phyloP scores from a whole-genome alignment of 2,888 invertebrate genomes.

The Microplitis manilae region DNA sequence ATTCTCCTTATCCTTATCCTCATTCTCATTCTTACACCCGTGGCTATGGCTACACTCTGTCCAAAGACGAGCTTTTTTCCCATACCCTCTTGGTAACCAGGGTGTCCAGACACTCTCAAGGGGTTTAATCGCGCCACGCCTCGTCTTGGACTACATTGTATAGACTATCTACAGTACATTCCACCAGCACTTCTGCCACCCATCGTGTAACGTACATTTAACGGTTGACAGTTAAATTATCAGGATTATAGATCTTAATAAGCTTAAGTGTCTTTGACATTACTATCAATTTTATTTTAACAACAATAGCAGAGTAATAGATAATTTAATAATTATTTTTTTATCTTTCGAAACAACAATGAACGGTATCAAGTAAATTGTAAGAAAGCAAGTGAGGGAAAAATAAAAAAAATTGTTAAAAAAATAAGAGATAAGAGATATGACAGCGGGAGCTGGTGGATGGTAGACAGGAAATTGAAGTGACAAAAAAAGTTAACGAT shows the following conservation, averaged over 20 bases:
- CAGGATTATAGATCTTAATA: background rate
- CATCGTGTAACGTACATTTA: background rate
- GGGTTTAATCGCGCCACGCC: constrained; percentile 55
- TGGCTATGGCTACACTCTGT: background rate
- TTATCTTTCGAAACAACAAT: background rate
- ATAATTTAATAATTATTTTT: background rate
- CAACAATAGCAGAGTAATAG: background rate
- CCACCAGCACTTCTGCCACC: background rate
- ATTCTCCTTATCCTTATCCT: background rate
- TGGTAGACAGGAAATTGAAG: background rate
- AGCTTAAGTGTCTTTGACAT: background rate
- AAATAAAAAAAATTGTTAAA: too few relatives aligned
- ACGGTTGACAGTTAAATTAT: background rate
- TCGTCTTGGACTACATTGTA: background rate
- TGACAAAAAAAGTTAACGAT: background rate
- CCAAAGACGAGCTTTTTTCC: background rate
- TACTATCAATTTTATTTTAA: background rate
- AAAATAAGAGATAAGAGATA: too few relatives aligned
- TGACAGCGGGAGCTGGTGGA: background rate
- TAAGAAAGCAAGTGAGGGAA: too few relatives aligned
- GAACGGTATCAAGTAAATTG: background rate
- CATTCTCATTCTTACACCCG: constrained; percentile 9
- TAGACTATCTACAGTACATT: background rate
- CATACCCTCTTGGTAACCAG: constrained; percentile 9
- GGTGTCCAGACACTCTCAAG: constrained; percentile 46